Conservation (phyloP, 2,113 vertebrate genomes). For the Elaphurus davidianus region DNA sequence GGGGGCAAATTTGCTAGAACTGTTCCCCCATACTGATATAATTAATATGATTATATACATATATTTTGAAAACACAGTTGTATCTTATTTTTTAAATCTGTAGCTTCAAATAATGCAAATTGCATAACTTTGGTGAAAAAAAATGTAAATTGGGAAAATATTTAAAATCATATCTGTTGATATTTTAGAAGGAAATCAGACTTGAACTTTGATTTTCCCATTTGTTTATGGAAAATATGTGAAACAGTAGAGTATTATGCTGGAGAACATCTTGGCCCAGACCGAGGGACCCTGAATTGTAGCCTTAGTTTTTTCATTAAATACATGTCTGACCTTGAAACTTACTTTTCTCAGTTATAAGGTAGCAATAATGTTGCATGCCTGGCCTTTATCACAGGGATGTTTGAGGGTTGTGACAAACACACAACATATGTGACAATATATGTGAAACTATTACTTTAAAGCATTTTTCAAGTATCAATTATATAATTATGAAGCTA, state of each 20-base stretch:
- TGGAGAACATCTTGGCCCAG: background rate
- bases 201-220: background rate
- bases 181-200: background rate
- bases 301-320: slow-evolving; percentile 4
- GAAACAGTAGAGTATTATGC: background rate
- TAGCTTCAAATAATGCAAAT: background rate
- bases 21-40: background rate
- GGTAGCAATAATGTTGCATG: background rate
- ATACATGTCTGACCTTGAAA: slow-evolving; percentile 21
- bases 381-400: background rate
- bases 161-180: background rate
- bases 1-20: slow-evolving; percentile 20
- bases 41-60: background rate
- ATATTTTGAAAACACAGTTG: background rate
- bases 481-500: background rate
- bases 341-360: slow-evolving; percentile 45
- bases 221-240: background rate
- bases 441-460: background rate
- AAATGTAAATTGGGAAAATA: background rate
- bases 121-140: background rate
- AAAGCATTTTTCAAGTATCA: slow-evolving; percentile 14
- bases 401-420: background rate
- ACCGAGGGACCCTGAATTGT: background rate
- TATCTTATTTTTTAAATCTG: background rate
- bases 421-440: background rate